phyloP scores from a whole-genome alignment of 2,888 invertebrate species.

The Ischnus inquisitorius region DNA sequence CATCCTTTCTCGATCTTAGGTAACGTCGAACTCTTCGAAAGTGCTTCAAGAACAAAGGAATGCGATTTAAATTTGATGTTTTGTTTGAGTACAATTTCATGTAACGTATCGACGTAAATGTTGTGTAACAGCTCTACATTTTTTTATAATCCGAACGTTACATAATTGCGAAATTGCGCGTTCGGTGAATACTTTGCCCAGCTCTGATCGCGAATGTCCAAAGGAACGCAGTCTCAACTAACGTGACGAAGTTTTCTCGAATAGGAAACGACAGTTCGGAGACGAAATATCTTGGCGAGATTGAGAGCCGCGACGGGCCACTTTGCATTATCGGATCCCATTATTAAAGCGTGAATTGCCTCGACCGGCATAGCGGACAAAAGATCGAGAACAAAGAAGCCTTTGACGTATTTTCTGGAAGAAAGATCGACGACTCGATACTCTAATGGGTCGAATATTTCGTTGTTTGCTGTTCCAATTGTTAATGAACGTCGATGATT shows the following conservation, averaged over 20 bases:
- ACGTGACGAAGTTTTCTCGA: conserved; percentile 79
- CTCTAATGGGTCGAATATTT: background rate
- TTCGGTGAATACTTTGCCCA: too few species aligned
- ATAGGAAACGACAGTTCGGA: conserved; percentile 80
- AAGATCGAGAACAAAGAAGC: conserved; percentile 79
- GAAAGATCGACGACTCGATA: conserved; percentile 30
- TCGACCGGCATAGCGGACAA: conserved; percentile 80
- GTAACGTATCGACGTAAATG: too few species aligned
- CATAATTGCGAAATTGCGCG: too few species aligned
- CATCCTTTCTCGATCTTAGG: too few species aligned
- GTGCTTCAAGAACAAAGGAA: too few species aligned
- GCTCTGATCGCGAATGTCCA: too few species aligned
- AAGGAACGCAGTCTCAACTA: conserved; percentile 60
- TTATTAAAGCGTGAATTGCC: conserved; percentile 70
- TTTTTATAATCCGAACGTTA: too few species aligned
- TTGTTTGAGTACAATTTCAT: too few species aligned
- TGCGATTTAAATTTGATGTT: too few species aligned
- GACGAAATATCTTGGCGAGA: conserved; percentile 79
- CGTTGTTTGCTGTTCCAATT: conserved; percentile 8
- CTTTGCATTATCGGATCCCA: conserved; percentile 10
- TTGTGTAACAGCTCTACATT: too few species aligned
- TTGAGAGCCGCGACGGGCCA: conserved; percentile 78
- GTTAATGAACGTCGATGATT: background rate
- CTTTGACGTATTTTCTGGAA: conserved; percentile 80
- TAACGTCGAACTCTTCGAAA: too few species aligned